Evolutionary conservation across 2,113 vertebrate genomes (phyloP).

Genomic region (Cochlearius cochlearius): DNA sequence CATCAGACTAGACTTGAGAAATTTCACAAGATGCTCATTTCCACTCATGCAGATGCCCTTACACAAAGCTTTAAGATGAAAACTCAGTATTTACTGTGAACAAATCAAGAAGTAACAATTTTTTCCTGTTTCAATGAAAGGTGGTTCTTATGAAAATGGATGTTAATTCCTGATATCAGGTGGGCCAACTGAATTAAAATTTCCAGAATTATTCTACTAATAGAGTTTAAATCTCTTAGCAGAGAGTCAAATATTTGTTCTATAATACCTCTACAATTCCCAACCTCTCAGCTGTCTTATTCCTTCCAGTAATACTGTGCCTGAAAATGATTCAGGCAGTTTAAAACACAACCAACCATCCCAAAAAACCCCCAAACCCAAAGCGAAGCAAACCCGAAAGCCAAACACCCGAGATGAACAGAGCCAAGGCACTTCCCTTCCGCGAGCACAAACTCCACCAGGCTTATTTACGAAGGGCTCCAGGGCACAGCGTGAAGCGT

Average conservation of each 20-base stretch:
- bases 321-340: background rate
- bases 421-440: background rate
- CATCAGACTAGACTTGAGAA: background rate
- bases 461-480: conserved; percentile 18
- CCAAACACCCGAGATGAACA: background rate
- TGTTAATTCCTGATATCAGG: background rate
- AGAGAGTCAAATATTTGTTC: background rate
- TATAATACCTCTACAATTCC: background rate
- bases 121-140: background rate
- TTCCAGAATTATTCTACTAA: background rate
- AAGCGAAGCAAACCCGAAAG: background rate
- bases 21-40: background rate
- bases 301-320: conserved; percentile 10
- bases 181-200: background rate
- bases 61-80: background rate
- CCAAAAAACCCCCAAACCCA: background rate
- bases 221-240: background rate
- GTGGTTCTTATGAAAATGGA: background rate
- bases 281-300: conserved; percentile 10
- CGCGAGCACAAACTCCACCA: background rate
- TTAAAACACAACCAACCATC: background rate
- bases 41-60: background rate
- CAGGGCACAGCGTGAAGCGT: conserved; percentile 8
- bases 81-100: background rate
- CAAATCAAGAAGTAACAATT: background rate